Percentiles rank a stretch among this genome's conserved stretches.
Conservation (phyloP, 2,797 vertebrate genomes). For the Pempheris klunzingeri region DNA sequence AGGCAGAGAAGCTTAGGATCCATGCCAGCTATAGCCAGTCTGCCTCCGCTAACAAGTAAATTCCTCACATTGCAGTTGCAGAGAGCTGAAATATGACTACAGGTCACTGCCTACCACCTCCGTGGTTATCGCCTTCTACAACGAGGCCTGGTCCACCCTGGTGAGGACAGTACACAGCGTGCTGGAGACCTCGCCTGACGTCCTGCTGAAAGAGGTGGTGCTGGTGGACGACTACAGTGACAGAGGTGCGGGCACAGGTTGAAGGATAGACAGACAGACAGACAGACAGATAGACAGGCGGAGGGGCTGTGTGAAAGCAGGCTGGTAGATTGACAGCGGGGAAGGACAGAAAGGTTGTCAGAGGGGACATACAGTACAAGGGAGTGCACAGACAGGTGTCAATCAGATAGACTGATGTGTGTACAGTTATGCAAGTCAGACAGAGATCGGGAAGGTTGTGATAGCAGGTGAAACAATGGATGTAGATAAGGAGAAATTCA, state of each 20-base stretch:
- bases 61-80: constrained; percentile 85
- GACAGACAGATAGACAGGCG: constrained; percentile 17
- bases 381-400: not conserved
- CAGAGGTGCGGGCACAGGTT: constrained; percentile 85
- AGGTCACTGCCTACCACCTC: constrained; percentile 92
- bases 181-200: constrained; percentile 95
- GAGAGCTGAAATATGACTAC: constrained; percentile 88
- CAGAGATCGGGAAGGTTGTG: not conserved
- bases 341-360: constrained; percentile 8
- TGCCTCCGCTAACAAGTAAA: not conserved
- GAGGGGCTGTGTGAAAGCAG: not conserved
- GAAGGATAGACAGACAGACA: not conserved
- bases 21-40: not conserved
- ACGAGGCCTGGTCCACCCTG: constrained; percentile 97
- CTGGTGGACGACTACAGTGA: constrained; percentile 98
- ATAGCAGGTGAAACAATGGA: not conserved
- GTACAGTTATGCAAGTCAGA: constrained; percentile 11
- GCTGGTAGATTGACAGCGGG: constrained; percentile 2
- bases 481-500: not conserved
- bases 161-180: constrained; percentile 96
- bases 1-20: not conserved
- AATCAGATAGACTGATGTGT: constrained; percentile 1
- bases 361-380: constrained; percentile 14
- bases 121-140: constrained; percentile 97
- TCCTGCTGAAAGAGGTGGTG: constrained; percentile 93